Conservation (phyloP, 2,113 vertebrate genomes). For the Heterocephalus glaber region DNA sequence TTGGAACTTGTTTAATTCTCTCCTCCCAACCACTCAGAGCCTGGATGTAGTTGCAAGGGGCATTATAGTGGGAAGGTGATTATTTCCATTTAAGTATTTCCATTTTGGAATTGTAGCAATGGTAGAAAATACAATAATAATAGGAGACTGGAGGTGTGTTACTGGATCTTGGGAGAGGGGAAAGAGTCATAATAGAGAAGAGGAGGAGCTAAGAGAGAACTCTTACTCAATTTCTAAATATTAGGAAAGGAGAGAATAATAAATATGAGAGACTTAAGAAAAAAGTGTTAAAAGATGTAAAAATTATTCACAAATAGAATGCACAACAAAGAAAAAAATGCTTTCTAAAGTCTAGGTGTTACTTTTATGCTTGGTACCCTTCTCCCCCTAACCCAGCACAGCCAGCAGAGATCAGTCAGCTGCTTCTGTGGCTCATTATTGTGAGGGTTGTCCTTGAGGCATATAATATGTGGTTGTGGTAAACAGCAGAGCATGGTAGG, state of each 20-base stretch:
- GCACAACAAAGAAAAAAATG: constrained; percentile 5
- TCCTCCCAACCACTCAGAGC: neutral
- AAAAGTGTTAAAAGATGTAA: neutral
- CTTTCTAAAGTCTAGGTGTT: neutral
- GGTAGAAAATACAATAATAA: neutral
- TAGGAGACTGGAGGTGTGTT: neutral
- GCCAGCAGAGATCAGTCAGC: neutral
- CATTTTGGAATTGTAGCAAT: neutral
- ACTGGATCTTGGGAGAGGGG: neutral
- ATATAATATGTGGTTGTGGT: neutral
- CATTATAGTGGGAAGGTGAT: neutral
- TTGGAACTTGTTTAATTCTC: neutral
- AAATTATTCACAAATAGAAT: neutral
- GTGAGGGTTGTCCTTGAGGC: neutral
- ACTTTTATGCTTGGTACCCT: neutral
- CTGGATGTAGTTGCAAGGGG: neutral
- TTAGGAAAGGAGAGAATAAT: neutral
- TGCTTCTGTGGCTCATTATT: neutral
- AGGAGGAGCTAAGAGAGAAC: neutral
- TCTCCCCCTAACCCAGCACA: neutral
- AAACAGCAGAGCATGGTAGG: neutral
- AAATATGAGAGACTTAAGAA: neutral
- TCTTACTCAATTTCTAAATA: neutral
- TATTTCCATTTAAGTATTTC: neutral
- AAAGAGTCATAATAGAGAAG: neutral